These are phyloP conservation scores for Phortica magna DNA, from an alignment of 2,888 invertebrate species.

Conservation along the genomic window DNA sequence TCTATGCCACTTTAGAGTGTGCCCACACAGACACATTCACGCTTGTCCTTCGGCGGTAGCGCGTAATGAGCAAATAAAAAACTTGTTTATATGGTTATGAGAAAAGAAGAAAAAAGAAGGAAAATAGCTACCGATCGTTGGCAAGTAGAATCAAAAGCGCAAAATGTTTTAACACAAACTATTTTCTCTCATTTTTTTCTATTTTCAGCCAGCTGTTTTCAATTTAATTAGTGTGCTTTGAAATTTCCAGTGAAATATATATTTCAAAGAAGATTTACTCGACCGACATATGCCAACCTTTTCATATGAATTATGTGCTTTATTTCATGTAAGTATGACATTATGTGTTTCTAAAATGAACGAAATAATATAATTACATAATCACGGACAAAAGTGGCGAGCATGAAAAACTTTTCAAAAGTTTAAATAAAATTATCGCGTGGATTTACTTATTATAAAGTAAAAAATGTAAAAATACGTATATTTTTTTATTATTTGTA, in stretches of 20 bases:
- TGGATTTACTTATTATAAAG: too few relatives aligned
- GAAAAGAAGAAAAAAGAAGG: background rate
- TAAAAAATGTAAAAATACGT: too few relatives aligned
- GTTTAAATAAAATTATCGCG: too few relatives aligned
- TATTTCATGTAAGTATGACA: background rate
- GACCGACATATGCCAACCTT: background rate
- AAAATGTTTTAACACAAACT: slow-evolving; percentile 9
- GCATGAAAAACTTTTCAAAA: too few relatives aligned
- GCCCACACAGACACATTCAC: background rate
- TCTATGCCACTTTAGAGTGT: slow-evolving; percentile 18
- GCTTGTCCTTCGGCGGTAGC: slow-evolving; percentile 17
- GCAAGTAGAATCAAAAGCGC: slow-evolving; percentile 6
- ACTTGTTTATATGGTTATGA: background rate
- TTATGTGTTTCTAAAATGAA: background rate
- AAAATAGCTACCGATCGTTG: background rate
- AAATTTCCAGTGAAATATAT: background rate
- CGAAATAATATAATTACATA: background rate
- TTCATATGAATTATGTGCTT: background rate
- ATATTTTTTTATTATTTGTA: too few relatives aligned
- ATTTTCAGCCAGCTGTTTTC: background rate
- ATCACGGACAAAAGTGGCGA: background rate
- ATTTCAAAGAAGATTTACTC: background rate
- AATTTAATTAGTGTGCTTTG: slow-evolving; percentile 22
- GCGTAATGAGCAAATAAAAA: slow-evolving; percentile 24
- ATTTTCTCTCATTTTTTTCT: background rate